Percentiles rank a stretch among this genome's conserved stretches.
Conservation (phyloP, 1,140 invertebrate species). For the Lamellibrachia luymesi region DNA sequence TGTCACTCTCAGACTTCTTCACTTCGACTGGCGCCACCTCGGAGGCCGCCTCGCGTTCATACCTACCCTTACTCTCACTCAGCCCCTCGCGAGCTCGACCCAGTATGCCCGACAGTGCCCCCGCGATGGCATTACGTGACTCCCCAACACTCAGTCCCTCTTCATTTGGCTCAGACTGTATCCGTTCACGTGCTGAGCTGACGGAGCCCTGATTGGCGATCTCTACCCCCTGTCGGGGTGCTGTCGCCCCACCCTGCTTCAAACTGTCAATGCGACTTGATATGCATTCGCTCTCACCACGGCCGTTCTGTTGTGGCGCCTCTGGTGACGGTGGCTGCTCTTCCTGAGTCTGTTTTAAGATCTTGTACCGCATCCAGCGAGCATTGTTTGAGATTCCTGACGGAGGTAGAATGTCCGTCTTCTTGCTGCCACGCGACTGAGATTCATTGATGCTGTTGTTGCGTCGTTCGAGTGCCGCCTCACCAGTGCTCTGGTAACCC, state of each 20-base stretch:
- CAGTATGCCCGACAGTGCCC: conserved; percentile 65
- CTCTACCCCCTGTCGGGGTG: not conserved
- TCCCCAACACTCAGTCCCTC: not conserved
- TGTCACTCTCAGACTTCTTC: conserved; percentile 88
- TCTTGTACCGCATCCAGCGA: conserved; percentile 44
- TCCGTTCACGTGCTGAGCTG: not conserved
- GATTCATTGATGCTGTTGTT: conserved; percentile 1
- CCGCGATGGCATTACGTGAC: not conserved
- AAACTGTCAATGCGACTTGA: conserved; percentile 7
- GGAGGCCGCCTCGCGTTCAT: conserved; percentile 44
- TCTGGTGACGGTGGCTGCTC: not conserved
- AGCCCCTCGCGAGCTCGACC: conserved; percentile 88
- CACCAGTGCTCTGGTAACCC: conserved; percentile 38
- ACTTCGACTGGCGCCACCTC: conserved; percentile 58
- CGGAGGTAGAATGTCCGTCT: conserved; percentile 2
- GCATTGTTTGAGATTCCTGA: conserved; percentile 58
- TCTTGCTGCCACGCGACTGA: not conserved
- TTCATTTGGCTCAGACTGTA: not conserved
- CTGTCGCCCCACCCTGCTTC: not conserved
- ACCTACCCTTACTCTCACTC: conserved; percentile 44
- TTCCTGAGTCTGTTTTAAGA: conserved; percentile 1
- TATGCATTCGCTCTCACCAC: not conserved
- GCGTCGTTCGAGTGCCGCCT: conserved; percentile 26
- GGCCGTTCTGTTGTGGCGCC: not conserved
- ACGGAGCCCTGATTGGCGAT: not conserved